Evolutionary conservation across 2,797 vertebrate species (phyloP).

Genomic region (Gymnocypris eckloni): DNA sequence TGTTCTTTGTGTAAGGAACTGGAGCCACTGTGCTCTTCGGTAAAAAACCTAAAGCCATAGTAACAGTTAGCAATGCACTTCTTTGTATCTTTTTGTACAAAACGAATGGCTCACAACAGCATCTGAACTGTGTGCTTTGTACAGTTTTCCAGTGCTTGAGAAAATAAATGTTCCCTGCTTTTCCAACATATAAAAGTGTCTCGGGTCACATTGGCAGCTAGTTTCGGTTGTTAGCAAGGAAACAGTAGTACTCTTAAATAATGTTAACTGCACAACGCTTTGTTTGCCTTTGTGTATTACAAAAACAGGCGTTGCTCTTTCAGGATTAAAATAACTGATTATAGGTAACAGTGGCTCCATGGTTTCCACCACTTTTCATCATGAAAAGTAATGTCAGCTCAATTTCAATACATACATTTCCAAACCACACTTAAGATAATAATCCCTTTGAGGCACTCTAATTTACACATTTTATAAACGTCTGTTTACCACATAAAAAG

Average conservation of each 20-base stretch:
- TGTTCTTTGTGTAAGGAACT: background rate
- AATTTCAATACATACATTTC: slow-evolving; percentile 16
- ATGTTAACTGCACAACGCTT: slow-evolving; percentile 17
- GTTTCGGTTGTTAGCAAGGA: slow-evolving; percentile 23
- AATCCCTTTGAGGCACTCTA: slow-evolving; percentile 19
- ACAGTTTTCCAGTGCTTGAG: slow-evolving; percentile 7
- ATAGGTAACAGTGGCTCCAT: background rate
- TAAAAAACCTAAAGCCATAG: slow-evolving; percentile 31
- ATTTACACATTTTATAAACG: slow-evolving; percentile 24
- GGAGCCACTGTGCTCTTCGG: background rate
- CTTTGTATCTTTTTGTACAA: slow-evolving; percentile 16
- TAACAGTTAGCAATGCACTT: slow-evolving; percentile 39
- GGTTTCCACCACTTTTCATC: slow-evolving; percentile 22
- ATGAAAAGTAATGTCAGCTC: slow-evolving; percentile 11
- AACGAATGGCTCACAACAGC: background rate
- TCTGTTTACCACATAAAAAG: background rate
- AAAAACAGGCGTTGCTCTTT: background rate
- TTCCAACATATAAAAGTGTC: slow-evolving; percentile 22
- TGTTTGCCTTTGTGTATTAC: background rate
- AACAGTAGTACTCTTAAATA: slow-evolving; percentile 33
- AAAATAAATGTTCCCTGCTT: slow-evolving; percentile 23
- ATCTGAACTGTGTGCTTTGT: background rate
- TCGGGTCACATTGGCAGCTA: background rate
- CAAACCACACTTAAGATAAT: slow-evolving; percentile 28
- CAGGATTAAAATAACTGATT: slow-evolving; percentile 12